These are phyloP conservation scores for Drosophila emarginata DNA, from an alignment of 2,888 invertebrate species.

Conservation along the genomic window DNA sequence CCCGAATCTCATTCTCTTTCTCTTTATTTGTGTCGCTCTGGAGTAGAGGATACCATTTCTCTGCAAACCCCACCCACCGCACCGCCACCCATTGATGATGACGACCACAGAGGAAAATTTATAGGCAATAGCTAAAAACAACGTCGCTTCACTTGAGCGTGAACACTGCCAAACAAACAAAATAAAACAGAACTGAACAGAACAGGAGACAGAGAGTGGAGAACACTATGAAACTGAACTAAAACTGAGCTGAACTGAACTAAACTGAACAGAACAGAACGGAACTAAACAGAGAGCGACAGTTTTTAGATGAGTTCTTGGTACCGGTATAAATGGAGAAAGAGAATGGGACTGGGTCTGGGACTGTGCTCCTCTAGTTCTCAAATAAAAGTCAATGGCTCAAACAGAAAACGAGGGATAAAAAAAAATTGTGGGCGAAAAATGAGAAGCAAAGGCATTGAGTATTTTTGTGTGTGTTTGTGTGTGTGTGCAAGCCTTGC, in stretches of 20 bases:
- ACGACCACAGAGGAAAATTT: slow-evolving; percentile 60
- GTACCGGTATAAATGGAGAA: background rate
- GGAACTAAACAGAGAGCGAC: slow-evolving; percentile 12
- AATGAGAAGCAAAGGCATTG: slow-evolving; percentile 17
- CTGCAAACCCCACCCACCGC: background rate
- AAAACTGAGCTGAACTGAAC: background rate
- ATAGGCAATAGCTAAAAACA: slow-evolving; percentile 64
- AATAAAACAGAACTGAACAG: slow-evolving; percentile 40
- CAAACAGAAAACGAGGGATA: slow-evolving; percentile 42
- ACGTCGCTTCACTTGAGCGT: slow-evolving; percentile 76
- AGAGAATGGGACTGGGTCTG: slow-evolving; percentile 11
- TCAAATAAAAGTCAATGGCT: slow-evolving; percentile 70
- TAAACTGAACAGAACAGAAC: background rate
- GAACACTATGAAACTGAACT: slow-evolving; percentile 11
- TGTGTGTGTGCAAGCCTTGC: slow-evolving; percentile 28
- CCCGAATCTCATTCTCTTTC: slow-evolving; percentile 2
- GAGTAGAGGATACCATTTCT: background rate
- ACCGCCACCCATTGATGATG: background rate
- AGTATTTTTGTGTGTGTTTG: slow-evolving; percentile 13
- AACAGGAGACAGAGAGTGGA: slow-evolving; percentile 4
- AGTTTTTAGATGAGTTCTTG: slow-evolving; percentile 28
- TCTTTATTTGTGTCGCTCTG: background rate
- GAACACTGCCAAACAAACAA: slow-evolving; percentile 64
- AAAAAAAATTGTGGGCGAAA: slow-evolving; percentile 23
- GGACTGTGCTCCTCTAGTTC: slow-evolving; percentile 16